Percentiles rank a stretch among this genome's conserved stretches.
Conservation (phyloP, 2,797 vertebrate species). For the Enteromius unitaeniatus region DNA sequence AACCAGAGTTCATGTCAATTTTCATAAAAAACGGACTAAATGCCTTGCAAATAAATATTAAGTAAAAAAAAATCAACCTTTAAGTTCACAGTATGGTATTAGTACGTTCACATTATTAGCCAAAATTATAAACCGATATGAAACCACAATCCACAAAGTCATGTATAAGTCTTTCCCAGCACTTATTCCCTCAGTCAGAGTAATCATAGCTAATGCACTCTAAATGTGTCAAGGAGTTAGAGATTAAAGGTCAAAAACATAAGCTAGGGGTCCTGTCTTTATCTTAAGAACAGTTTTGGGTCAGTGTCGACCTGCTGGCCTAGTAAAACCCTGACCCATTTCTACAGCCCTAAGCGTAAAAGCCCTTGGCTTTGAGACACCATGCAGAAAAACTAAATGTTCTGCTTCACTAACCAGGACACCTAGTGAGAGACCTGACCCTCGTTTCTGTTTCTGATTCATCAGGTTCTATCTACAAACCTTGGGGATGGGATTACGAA, state of each 20-base stretch:
- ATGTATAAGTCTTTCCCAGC: not conserved
- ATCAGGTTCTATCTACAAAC: constrained; percentile 29
- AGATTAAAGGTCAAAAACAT: constrained; percentile 14
- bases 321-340: constrained; percentile 56
- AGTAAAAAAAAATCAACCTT: not conserved
- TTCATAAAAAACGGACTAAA: not conserved
- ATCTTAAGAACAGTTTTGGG: constrained; percentile 37
- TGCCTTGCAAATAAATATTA: not conserved
- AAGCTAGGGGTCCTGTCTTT: not conserved
- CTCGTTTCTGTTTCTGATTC: constrained; percentile 31
- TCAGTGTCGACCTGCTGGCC: constrained; percentile 17
- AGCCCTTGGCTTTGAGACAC: constrained; percentile 31
- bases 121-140: not conserved
- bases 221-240: not conserved
- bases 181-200: not conserved
- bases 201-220: not conserved
- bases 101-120: not conserved
- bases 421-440: constrained; percentile 44
- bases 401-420: constrained; percentile 55
- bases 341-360: constrained; percentile 46
- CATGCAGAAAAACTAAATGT: constrained; percentile 46
- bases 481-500: constrained; percentile 49
- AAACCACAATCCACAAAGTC: not conserved
- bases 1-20: not conserved
- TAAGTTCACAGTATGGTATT: constrained; percentile 2